Evolutionary conservation across 2,888 invertebrate genomes (phyloP).

Genomic region (Molanna angustata): DNA sequence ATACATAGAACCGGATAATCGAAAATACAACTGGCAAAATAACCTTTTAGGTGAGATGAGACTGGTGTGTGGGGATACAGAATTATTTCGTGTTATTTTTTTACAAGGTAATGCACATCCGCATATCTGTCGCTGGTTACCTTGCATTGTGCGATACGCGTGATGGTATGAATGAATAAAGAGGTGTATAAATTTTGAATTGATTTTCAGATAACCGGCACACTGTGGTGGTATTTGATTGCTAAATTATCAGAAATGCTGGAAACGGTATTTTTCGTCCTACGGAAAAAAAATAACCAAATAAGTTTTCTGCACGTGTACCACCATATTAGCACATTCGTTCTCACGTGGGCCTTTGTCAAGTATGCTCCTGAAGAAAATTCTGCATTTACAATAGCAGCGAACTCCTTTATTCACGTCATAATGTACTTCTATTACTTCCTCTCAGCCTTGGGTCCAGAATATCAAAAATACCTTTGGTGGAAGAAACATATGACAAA

Average conservation of each 20-base stretch:
- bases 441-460: conserved; percentile 80
- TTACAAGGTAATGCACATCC: no score
- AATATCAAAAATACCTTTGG: conserved; percentile 83
- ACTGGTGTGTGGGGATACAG: no score
- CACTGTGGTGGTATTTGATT: conserved; percentile 85
- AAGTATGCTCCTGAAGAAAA: conserved; percentile 80
- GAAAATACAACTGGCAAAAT: no score
- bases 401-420: conserved; percentile 83
- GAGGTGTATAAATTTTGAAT: no score
- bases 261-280: conserved; percentile 83
- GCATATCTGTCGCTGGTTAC: no score
- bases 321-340: conserved; percentile 76
- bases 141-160: no score
- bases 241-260: conserved; percentile 86
- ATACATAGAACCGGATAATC: no score
- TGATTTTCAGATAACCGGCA: conserved; percentile 31
- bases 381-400: conserved; percentile 81
- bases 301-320: conserved; percentile 81
- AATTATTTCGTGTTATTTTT: no score
- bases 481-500: conserved; percentile 87
- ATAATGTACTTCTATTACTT: conserved; percentile 88
- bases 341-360: conserved; percentile 75
- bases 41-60: no score
- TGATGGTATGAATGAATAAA: no score
- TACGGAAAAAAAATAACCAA: conserved; percentile 82